Evolutionary conservation across 2,888 invertebrate species (phyloP).

Genomic region (Patella depressa): DNA sequence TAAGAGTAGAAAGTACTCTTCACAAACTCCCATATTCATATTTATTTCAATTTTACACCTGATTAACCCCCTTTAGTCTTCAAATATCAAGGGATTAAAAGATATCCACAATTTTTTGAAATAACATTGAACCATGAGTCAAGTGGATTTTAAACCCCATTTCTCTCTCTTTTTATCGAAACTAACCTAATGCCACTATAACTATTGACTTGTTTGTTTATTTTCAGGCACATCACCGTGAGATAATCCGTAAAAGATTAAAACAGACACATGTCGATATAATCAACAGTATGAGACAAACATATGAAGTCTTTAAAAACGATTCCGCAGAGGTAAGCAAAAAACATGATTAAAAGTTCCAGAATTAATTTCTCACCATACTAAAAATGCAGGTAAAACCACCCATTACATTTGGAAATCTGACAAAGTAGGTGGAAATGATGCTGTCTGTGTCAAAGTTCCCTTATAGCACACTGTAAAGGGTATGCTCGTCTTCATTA

Average conservation of each 20-base stretch:
- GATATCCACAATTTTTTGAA: too few relatives aligned
- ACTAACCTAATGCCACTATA: background rate
- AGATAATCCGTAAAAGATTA: conserved; percentile 70
- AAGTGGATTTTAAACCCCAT: too few relatives aligned
- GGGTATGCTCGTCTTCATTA: too few relatives aligned
- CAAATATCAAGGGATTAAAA: background rate
- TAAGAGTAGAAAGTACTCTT: too few relatives aligned
- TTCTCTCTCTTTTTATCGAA: background rate
- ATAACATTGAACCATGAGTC: too few relatives aligned
- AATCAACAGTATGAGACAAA: conserved; percentile 64
- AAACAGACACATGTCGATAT: conserved; percentile 65
- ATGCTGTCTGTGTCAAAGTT: too few relatives aligned
- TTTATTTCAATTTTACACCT: background rate
- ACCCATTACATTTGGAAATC: background rate
- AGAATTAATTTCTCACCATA: background rate
- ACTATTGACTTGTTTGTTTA: background rate
- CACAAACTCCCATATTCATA: background rate
- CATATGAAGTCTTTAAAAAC: conserved; percentile 67
- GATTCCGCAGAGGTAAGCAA: conserved; percentile 63
- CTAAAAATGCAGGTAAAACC: background rate
- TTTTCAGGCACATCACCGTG: conserved; percentile 71
- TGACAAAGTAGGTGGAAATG: too few relatives aligned
- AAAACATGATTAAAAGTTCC: too few relatives aligned
- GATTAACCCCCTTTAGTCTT: conserved; percentile 5
- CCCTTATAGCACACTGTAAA: too few relatives aligned